These are phyloP conservation scores for Tapirus terrestris DNA, from an alignment of 2,113 vertebrate genomes.

Conservation along the genomic window DNA sequence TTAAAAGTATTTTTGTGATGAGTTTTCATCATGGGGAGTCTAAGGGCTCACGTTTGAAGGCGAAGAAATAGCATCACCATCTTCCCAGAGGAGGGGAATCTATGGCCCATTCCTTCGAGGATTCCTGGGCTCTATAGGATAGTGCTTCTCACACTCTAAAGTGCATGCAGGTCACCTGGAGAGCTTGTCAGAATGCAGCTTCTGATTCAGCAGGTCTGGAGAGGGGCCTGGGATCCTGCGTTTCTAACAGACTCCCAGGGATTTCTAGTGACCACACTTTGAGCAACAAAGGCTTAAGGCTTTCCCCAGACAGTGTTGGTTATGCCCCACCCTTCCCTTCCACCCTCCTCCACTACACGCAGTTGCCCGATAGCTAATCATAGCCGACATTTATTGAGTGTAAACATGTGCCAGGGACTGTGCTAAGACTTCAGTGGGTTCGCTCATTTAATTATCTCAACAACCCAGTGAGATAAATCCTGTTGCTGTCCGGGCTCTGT, in stretches of 20 bases:
- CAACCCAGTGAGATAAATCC: not conserved
- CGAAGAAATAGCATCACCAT: not conserved
- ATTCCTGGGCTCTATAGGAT: not conserved
- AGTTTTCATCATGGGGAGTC: not conserved
- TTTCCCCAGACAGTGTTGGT: not conserved
- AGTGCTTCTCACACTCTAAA: not conserved
- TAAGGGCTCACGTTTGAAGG: not conserved
- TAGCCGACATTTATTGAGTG: not conserved
- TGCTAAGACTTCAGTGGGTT: not conserved
- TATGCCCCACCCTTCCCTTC: rapidly evolving
- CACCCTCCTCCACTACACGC: not conserved
- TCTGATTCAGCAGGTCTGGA: not conserved
- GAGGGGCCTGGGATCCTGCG: not conserved
- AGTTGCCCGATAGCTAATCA: not conserved
- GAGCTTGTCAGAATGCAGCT: not conserved
- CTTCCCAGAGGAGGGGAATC: not conserved
- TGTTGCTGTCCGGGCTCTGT: not conserved
- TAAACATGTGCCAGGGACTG: not conserved
- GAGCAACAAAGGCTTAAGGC: not conserved
- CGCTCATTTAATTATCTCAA: conserved; percentile 9
- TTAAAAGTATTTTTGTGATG: not conserved
- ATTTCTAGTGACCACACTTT: not conserved
- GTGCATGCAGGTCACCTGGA: rapidly evolving
- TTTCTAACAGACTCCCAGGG: not conserved
- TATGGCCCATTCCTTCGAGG: rapidly evolving